phyloP scores from a whole-genome alignment of 2,113 vertebrate species.

The Oxyura jamaicensis region DNA sequence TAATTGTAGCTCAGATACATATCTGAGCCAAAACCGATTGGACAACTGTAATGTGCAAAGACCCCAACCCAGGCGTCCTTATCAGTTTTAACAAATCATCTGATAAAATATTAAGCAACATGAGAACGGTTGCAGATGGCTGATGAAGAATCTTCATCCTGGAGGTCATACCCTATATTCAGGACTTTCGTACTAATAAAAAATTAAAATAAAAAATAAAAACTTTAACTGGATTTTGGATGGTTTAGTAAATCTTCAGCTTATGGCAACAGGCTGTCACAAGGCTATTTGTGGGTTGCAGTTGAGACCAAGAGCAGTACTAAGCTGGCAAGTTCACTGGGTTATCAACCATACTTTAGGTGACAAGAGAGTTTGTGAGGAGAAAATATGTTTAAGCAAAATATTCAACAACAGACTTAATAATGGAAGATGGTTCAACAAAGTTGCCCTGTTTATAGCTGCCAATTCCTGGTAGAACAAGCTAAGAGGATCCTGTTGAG shows the following conservation, averaged over 20 bases:
- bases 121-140: background rate
- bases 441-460: background rate
- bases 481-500: background rate
- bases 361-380: background rate
- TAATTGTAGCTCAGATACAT: background rate
- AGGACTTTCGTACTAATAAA: background rate
- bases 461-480: background rate
- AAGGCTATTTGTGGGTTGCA: background rate
- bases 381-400: background rate
- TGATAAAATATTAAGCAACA: background rate
- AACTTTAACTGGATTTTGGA: background rate
- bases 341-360: background rate
- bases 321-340: background rate
- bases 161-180: background rate
- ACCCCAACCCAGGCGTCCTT: fast-evolving
- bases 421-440: background rate
- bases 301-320: background rate
- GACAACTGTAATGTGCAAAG: background rate
- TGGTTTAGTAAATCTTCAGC: background rate
- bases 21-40: fast-evolving
- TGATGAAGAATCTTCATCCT: background rate
- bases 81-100: background rate
- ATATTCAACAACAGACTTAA: background rate
- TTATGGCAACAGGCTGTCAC: background rate
- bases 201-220: background rate